Percentiles rank a stretch among this genome's conserved stretches.
Conservation (phyloP, 2,797 vertebrate species). For the Diglossa cyanea region DNA sequence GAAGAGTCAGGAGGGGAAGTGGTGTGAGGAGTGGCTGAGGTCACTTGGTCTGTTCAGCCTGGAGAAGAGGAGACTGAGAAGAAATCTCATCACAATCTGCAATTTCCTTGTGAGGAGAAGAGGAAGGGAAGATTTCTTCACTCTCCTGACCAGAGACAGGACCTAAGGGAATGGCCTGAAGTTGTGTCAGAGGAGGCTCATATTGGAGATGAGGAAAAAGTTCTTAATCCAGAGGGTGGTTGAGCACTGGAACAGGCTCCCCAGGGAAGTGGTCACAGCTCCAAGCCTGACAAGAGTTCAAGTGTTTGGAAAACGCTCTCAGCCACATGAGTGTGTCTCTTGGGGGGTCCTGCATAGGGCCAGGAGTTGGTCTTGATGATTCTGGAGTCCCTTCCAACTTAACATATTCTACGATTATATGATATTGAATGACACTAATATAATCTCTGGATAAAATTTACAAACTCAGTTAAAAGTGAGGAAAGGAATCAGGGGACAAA, state of each 20-base stretch:
- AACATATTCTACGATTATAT: neutral
- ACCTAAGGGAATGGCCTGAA: neutral
- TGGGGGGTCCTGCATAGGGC: too few relatives aligned
- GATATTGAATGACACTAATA: neutral
- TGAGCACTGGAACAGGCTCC: neutral
- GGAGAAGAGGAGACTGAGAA: neutral
- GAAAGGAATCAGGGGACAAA: neutral
- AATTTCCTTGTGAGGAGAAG: neutral
- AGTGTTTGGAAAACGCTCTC: neutral
- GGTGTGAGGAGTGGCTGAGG: neutral
- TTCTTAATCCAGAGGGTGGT: neutral
- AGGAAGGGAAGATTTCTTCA: neutral
- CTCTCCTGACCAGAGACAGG: neutral
- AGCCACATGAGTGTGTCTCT: neutral
- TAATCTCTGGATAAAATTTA: neutral
- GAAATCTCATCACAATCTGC: neutral
- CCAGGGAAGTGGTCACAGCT: neutral
- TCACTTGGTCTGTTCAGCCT: neutral
- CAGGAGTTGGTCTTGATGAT: neutral
- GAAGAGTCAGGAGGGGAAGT: neutral
- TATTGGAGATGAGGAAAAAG: neutral
- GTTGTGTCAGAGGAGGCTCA: neutral
- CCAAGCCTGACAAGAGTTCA: neutral
- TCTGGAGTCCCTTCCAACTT: neutral
- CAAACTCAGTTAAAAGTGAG: neutral